phyloP scores from a whole-genome alignment of 2,113 vertebrate genomes.

The Hucho hucho region DNA sequence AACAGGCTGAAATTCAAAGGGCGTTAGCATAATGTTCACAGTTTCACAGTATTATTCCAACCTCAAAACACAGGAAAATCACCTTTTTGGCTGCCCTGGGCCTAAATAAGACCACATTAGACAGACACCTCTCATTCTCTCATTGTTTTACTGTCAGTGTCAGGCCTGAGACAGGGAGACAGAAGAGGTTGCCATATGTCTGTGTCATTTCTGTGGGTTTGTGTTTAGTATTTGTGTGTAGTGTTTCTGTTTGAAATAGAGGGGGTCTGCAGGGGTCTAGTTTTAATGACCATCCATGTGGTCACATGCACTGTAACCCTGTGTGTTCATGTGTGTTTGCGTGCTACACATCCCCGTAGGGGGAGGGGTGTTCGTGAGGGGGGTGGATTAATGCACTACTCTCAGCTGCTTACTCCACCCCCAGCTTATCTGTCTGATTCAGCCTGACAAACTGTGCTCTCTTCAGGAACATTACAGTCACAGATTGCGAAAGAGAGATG shows the following conservation, averaged over 20 bases:
- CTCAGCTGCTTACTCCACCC: slow-evolving; percentile 60
- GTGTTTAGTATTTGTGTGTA: slow-evolving; percentile 1
- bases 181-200: too few species aligned
- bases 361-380: slow-evolving; percentile 19
- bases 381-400: slow-evolving; percentile 62
- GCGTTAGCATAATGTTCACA: too few species aligned
- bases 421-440: slow-evolving; percentile 68
- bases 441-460: slow-evolving; percentile 68
- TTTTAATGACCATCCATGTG: slow-evolving; percentile 44
- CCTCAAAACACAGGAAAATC: too few species aligned
- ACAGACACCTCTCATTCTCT: too few species aligned
- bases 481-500: slow-evolving; percentile 46
- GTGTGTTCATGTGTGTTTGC: slow-evolving; percentile 6
- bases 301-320: slow-evolving; percentile 37
- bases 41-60: too few species aligned
- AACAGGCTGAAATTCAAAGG: too few species aligned
- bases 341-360: slow-evolving; percentile 27
- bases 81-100: too few species aligned
- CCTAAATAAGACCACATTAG: slow-evolving; percentile 59
- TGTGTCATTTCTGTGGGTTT: slow-evolving; percentile 10
- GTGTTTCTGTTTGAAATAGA: slow-evolving; percentile 11
- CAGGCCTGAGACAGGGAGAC: too few species aligned
- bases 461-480: slow-evolving; percentile 70
- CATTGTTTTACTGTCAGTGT: too few species aligned
- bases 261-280: slow-evolving; percentile 26